These are phyloP conservation scores for Calliphora vicina DNA, from an alignment of 1,140 invertebrate species.

Conservation along the genomic window DNA sequence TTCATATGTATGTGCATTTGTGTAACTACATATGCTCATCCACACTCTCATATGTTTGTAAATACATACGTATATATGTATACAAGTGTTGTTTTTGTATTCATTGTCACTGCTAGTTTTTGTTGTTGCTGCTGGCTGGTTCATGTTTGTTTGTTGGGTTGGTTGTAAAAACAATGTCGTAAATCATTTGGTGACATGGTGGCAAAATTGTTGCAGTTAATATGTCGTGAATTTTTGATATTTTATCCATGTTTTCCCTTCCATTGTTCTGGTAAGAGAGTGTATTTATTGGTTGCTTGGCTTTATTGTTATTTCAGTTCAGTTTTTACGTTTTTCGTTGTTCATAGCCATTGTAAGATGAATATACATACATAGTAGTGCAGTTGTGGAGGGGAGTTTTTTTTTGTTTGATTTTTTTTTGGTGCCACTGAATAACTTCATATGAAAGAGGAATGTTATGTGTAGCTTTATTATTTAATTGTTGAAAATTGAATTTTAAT, in stretches of 20 bases:
- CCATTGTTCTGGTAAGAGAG: not conserved
- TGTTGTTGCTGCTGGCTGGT: not conserved
- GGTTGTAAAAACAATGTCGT: conserved; percentile 11
- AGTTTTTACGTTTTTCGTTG: not conserved
- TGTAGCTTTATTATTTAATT: not conserved
- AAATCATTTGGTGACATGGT: conserved; percentile 39
- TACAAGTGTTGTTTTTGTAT: not conserved
- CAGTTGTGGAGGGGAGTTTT: too few species aligned
- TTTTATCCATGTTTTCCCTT: not conserved
- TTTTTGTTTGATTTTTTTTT: too few species aligned
- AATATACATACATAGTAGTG: too few species aligned
- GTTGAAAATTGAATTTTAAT: conserved; percentile 1
- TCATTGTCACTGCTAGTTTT: not conserved
- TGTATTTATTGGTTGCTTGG: not conserved
- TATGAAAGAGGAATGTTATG: not conserved
- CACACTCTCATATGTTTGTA: not conserved
- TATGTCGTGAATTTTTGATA: conserved; percentile 36
- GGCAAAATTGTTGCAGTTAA: conserved; percentile 39
- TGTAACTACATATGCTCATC: not conserved
- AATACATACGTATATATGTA: not conserved
- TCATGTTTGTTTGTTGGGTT: not conserved
- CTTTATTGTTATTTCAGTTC: not conserved
- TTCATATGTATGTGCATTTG: not conserved
- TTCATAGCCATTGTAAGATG: too few species aligned
- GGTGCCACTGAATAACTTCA: not conserved